phyloP scores from a whole-genome alignment of 2,797 vertebrate genomes.

The Heteromormyrus szaboi region DNA sequence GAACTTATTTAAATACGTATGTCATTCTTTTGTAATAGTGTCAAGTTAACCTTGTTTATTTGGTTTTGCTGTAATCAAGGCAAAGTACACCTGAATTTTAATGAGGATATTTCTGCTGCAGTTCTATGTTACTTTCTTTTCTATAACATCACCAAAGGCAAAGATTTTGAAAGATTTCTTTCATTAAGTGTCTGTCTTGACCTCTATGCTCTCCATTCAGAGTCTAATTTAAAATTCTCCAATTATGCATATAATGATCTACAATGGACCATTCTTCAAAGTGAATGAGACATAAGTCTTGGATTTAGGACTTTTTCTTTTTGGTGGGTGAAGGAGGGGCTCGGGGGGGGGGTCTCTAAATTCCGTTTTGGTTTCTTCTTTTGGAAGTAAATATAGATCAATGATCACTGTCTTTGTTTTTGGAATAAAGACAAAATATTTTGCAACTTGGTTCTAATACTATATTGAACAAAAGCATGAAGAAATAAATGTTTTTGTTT shows the following conservation, averaged over 20 bases:
- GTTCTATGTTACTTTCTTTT: not conserved
- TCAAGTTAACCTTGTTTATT: not conserved
- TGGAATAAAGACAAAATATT: not conserved
- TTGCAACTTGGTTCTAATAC: not conserved
- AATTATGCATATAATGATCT: not conserved
- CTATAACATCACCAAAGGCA: not conserved
- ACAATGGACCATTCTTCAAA: constrained; percentile 1
- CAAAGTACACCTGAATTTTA: not conserved
- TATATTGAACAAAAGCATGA: not conserved
- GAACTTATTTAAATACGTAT: not conserved
- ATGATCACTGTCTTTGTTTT: not conserved
- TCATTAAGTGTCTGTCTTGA: constrained; percentile 5
- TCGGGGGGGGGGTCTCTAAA: not conserved
- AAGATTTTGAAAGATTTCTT: not conserved
- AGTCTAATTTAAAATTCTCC: not conserved
- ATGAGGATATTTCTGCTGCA: not conserved
- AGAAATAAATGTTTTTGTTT: not conserved
- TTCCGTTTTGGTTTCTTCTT: not conserved
- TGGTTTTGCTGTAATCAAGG: not conserved
- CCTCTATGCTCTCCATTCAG: not conserved
- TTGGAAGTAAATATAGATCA: not conserved
- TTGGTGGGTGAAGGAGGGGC: not conserved
- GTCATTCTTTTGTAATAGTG: not conserved
- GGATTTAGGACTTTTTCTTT: not conserved
- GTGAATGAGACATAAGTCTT: not conserved